Base-by-base conservation (phyloP, 2,113 vertebrate genomes). In the Herpailurus yagouaroundi region DNA sequence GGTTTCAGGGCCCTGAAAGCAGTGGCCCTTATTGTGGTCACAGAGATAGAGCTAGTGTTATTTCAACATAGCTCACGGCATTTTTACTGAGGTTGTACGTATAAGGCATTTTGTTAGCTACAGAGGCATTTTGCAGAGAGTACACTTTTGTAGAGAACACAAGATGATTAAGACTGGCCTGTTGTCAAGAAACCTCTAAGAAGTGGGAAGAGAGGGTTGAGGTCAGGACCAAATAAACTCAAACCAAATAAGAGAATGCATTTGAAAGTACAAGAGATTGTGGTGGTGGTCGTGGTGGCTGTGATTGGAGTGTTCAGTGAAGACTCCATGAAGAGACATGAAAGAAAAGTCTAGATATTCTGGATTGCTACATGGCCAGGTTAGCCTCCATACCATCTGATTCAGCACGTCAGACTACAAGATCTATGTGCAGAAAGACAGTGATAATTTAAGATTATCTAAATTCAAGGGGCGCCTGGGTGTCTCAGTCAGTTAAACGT, bases 401-500 rank as follows among this genome's bases (percentile, higher is more conserved):
- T 41, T 68, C 41, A 69, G 25, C 7, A 48, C 12, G 4, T 86
- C 16, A 50, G 66, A 74, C 64, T 41, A 1, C 25, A 60, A 66
- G 36, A 89, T 36, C 57, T 41, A 2, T 1, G 3, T 11, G 9
- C 5, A 9, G 2, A 2, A 11, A 5, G 9, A 48, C 3, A 15
- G 27, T 29, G 74, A 77, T 15, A 31, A 77, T 71, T 45, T 36
- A 92, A 79, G 14, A 68, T 0, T 48, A 45, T 82, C 41, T 11
- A 91, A 69, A 81, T 23, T 74, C 36, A 41, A 48, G 48, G 76
- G 15, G 21, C 57, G 8, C 21, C 57, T 23, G 21, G 7, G 57
- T 60, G 57, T 8, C 57, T 60, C 21, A 21, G 57, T 60, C 7
- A 8, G 21, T 23, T 21, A 60, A 9, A 19, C 8, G 7, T 60